Evolutionary conservation across 2,888 invertebrate species (phyloP), one percentile per base, ranked within the genome.

Genomic region (Agonopterix arenella): DNA sequence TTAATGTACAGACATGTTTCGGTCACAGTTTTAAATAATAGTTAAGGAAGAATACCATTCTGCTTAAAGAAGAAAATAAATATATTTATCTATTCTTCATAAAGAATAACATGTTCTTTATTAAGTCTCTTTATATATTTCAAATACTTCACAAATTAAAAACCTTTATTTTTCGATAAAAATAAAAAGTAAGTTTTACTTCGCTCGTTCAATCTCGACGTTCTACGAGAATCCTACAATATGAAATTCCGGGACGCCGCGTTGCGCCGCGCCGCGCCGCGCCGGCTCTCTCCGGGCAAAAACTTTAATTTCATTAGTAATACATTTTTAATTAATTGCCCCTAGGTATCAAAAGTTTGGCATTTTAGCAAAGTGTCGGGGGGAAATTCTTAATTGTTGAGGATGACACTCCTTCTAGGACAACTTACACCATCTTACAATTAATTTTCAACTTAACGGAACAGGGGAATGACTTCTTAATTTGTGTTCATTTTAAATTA

Each of bases 241-340:
- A 42, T 42, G 42, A 42, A 42, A 42, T 42, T 42, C 42, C 42
- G 8, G 42, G 42, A 11, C 42, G 42, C 8, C 42, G 42, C 11
- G 18, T 4, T 4, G 18, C 28, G 28, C 7, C 7, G 28, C 18
- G 18, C 4, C 4, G 18, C 18, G 18, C 18, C 18, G 18, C 18
- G 18, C 18, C 18, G 18, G 18, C 3, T 4, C 18, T 18, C 18
- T 18, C 18, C 18, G 18, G 4, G 28, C 28, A 28, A 28, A 28
- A 28, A 28, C 28, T 28, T 28, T 28, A 28, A 28, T 28, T 28
- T 28, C 28, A 28, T 28, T 28, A 28, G 28, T 50, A 64, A 73
- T 70, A 70, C 68, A 70, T 74, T 70, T 78, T 76, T 76, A 78
- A 76, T 76, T 76, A 76, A 73, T 73, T 60, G 61, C 55, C 59